phyloP scores from a whole-genome alignment of 2,113 vertebrate species.

The Narcine bancroftii region DNA sequence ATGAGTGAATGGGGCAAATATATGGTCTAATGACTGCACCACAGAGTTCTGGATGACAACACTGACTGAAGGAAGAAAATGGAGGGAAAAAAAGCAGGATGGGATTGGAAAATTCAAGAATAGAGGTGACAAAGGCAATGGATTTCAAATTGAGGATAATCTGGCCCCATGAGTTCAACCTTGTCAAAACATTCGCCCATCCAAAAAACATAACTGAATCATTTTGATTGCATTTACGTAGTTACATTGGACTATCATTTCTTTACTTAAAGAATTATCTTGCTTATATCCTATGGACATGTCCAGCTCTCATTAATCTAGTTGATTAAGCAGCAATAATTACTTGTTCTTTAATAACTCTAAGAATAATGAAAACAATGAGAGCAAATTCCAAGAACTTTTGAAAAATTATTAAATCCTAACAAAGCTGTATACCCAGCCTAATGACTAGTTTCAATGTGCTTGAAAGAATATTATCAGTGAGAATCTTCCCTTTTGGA shows the following conservation, averaged over 20 bases:
- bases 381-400: neutral
- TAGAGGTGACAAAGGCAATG: neutral
- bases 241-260: neutral
- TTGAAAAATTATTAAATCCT: neutral
- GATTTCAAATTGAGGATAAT: neutral
- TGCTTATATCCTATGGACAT: neutral
- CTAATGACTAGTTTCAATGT: neutral
- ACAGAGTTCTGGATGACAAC: neutral
- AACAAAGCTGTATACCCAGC: neutral
- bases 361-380: neutral
- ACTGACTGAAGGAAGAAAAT: neutral
- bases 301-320: constrained; percentile 15
- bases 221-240: neutral
- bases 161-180: neutral
- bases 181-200: constrained; percentile 13
- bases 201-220: constrained; percentile 8
- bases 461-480: neutral
- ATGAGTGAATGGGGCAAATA: neutral
- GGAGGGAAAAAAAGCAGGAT: neutral
- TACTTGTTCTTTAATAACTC: neutral
- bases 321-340: constrained; percentile 14
- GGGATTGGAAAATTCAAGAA: neutral
- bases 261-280: neutral
- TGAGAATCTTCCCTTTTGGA: neutral
- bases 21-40: too few species aligned